These are phyloP conservation scores for Argopecten irradians DNA, from an alignment of 1,140 invertebrate species.

Conservation along the genomic window DNA sequence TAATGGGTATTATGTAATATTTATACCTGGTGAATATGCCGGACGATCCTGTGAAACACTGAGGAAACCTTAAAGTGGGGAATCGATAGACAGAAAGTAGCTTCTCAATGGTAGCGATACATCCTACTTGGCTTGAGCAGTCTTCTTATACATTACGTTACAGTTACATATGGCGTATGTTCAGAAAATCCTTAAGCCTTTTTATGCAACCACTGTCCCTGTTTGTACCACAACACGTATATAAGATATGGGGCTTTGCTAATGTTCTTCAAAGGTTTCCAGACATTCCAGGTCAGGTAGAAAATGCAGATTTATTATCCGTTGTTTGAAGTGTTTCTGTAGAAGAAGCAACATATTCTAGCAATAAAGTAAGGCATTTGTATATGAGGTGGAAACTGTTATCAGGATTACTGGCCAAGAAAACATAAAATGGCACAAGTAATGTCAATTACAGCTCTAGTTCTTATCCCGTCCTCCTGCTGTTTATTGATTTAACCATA, in stretches of 20 bases:
- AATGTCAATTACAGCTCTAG: not conserved
- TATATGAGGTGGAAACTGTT: slow-evolving; percentile 8
- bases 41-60: not conserved
- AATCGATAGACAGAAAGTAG: not conserved
- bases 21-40: not conserved
- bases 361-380: slow-evolving; percentile 3
- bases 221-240: not conserved
- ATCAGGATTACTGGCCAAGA: slow-evolving; percentile 16
- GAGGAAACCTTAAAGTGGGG: not conserved
- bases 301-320: slow-evolving; percentile 17
- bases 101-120: not conserved
- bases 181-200: not conserved
- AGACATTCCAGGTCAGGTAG: not conserved
- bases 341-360: slow-evolving; percentile 3
- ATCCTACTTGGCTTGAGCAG: not conserved
- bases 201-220: not conserved
- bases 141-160: not conserved
- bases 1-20: not conserved
- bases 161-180: not conserved
- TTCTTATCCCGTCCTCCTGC: not conserved
- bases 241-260: not conserved
- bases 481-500: not conserved
- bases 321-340: slow-evolving; percentile 5
- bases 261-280: slow-evolving; percentile 8
- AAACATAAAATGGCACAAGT: slow-evolving; percentile 18